Evolutionary conservation across 2,888 invertebrate species (phyloP).

Genomic region (Amaurobius ferox): DNA sequence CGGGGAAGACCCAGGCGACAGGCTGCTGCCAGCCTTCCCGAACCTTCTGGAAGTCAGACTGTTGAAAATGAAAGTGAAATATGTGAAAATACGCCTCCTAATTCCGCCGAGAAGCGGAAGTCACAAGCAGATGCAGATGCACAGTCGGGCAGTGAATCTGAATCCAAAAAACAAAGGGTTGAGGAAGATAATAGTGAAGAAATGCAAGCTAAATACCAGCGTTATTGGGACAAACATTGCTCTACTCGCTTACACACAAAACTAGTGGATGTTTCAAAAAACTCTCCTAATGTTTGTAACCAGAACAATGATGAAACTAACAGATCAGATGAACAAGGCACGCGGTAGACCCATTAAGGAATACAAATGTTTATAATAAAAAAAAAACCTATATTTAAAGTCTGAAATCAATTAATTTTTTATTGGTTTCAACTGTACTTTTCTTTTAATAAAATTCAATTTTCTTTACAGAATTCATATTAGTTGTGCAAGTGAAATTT

Average conservation of each 20-base stretch:
- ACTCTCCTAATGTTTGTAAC: slow-evolving; percentile 27
- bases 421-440: slow-evolving; percentile 18
- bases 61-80: slow-evolving; percentile 26
- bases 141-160: slow-evolving; percentile 5
- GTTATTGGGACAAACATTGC: slow-evolving; percentile 61
- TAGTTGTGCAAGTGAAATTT: too few species aligned
- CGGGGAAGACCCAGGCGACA: slow-evolving; percentile 44
- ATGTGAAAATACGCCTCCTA: slow-evolving; percentile 60
- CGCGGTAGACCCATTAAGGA: slow-evolving; percentile 39
- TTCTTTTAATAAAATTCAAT: slow-evolving; percentile 10
- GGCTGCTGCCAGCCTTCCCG: not conserved
- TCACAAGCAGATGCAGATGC: slow-evolving; percentile 17
- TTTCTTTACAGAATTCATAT: slow-evolving; percentile 15
- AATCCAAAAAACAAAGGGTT: slow-evolving; percentile 46
- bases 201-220: slow-evolving; percentile 38
- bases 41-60: not conserved
- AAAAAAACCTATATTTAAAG: slow-evolving; percentile 12
- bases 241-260: slow-evolving; percentile 33
- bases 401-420: slow-evolving; percentile 13
- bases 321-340: slow-evolving; percentile 29
- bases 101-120: slow-evolving; percentile 37
- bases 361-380: not conserved
- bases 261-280: slow-evolving; percentile 32
- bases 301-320: slow-evolving; percentile 15
- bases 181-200: slow-evolving; percentile 48